Evolutionary conservation across 2,797 vertebrate genomes (phyloP), one percentile per base, ranked within the genome.

Genomic region (Mormyrops attenuatus): DNA sequence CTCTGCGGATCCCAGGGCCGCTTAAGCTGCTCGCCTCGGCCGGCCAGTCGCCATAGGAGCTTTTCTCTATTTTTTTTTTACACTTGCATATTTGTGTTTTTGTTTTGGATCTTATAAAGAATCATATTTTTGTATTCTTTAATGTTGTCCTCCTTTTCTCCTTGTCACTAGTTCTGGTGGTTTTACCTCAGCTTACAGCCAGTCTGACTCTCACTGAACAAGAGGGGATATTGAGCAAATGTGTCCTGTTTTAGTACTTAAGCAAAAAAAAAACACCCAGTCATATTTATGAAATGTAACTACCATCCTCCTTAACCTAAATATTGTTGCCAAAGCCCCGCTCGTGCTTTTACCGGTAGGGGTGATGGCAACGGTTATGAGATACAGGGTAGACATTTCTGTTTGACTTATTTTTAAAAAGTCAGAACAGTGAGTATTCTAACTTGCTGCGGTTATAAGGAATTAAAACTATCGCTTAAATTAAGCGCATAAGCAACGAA

Each of bases 61-160:
- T 96, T 96, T 97, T 96, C 98, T 97, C 17, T 26, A 98, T 98
- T 97, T 99, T 98, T 98, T 99, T 98, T 98, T 97, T 97, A 98
- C 96, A 95, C 96, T 93, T 97, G 95, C 95, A 96, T 97, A 95
- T 89, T 92, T 92, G 96, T 94, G 93, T 94, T 95, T 96, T 95
- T 97, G 96, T 97, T 97, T 96, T 97, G 96, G 97, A 94, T 96
- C 97, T 96, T 97, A 96, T 97, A 96, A 97, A 95, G 90, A 96
- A 96, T 94, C 94, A 94, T 99, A 99, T 99, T 99, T 99, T 99
- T 99, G 96, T 99, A 99, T 96, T 97, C 95, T 94, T 87, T 55
- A 87, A 34, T 17, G 22, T 88, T 53, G 49, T 53, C 73, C 9
- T 38, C 66, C 22, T 47, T 34, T 41, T 60, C 20, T 63, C 53